Conservation (phyloP, 2,113 vertebrate genomes). For the Perca schrenkii region DNA sequence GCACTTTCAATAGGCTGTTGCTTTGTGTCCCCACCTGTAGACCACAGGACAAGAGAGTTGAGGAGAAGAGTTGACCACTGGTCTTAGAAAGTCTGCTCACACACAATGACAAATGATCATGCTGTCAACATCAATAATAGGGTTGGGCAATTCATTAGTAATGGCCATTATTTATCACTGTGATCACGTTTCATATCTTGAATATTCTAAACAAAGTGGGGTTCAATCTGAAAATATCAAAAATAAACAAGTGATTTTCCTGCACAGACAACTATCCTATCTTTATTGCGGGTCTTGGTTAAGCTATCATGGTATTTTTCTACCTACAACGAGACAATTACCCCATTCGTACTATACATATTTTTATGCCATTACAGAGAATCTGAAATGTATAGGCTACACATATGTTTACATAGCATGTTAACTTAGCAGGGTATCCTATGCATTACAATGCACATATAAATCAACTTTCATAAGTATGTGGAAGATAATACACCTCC, state of each 20-base stretch:
- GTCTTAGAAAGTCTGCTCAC: not conserved
- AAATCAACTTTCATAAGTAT: not conserved
- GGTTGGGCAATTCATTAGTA: not conserved
- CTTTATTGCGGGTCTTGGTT: not conserved
- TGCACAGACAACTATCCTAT: not conserved
- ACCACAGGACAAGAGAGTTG: not conserved
- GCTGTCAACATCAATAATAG: not conserved
- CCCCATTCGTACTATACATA: not conserved
- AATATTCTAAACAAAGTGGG: not conserved
- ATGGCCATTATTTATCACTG: not conserved
- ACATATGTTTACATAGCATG: not conserved
- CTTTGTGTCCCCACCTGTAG: not conserved
- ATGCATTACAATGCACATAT: not conserved
- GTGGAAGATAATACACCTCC: slow-evolving; percentile 12
- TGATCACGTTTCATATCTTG: not conserved
- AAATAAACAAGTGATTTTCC: not conserved
- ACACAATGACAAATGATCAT: not conserved
- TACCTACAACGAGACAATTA: not conserved
- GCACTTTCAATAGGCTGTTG: not conserved
- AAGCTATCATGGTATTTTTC: not conserved
- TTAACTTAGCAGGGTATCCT: not conserved
- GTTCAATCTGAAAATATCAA: not conserved
- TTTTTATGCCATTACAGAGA: not conserved
- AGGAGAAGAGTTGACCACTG: not conserved
- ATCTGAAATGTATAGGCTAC: not conserved